Evolutionary conservation across 1,140 invertebrate genomes (phyloP).

Genomic region (Centruroides sculpturatus): DNA sequence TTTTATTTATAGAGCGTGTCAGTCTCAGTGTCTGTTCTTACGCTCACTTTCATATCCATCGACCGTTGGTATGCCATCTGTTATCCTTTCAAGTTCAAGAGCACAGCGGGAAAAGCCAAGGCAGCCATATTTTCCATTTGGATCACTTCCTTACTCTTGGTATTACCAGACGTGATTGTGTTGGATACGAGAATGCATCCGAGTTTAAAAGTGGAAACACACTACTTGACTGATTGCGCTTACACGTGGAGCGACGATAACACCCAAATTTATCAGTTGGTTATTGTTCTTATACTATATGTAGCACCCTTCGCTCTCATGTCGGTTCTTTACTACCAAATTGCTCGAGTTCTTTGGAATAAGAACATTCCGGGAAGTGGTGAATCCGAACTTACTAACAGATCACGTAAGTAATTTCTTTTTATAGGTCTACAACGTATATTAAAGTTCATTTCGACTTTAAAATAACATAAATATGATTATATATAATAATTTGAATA

Average conservation of each 20-base stretch:
- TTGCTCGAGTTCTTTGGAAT: conserved; percentile 11
- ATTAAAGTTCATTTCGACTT: too few species aligned
- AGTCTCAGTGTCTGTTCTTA: conserved; percentile 76
- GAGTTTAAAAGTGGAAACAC: conserved; percentile 35
- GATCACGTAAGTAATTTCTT: too few species aligned
- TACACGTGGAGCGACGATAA: conserved; percentile 46
- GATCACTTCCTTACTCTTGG: conserved; percentile 51
- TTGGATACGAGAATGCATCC: conserved; percentile 38
- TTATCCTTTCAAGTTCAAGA: conserved; percentile 73
- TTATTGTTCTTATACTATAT: conserved; percentile 7
- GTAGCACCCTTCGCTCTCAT: conserved; percentile 11
- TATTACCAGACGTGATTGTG: conserved; percentile 36
- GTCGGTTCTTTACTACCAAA: conserved; percentile 8
- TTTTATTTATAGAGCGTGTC: conserved; percentile 54
- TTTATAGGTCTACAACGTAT: too few species aligned
- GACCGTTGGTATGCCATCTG: conserved; percentile 90
- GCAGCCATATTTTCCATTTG: conserved; percentile 71
- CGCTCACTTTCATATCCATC: conserved; percentile 75
- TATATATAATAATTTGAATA: too few species aligned
- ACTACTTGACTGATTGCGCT: conserved; percentile 55
- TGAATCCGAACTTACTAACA: too few species aligned
- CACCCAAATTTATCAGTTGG: conserved; percentile 13
- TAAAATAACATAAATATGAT: too few species aligned
- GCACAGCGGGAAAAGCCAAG: conserved; percentile 62
- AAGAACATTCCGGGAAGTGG: conserved; percentile 3